Evolutionary conservation across 2,113 vertebrate genomes (phyloP), one percentile per base, ranked within the genome.

Genomic region (Axis porcinus): DNA sequence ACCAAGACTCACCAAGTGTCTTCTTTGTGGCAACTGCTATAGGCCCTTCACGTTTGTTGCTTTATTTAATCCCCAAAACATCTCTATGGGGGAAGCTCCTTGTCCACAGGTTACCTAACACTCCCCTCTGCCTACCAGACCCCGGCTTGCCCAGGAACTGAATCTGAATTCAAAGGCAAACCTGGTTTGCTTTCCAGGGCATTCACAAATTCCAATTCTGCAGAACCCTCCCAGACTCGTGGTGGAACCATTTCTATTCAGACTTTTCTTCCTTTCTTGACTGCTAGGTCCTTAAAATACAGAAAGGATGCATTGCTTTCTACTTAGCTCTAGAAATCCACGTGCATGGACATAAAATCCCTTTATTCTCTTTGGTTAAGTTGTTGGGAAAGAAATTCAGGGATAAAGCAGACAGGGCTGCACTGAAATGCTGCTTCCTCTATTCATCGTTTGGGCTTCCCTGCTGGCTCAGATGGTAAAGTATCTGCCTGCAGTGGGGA

Each of bases 91-190:
- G 50, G 8, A 28, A 40, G 33, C 8, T 62, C 43, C 43, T 60
- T 3, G 7, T 62, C 28, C 82, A 2, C 7, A 12, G 25, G 14
- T 55, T 16, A 25, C 33, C 19, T 11, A 6, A 25, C 3, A 2
- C 4, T 28, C 5, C 0, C 0, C 3, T 11, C n/a, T 50, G 47
- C 6, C 78, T 13, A 3, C 4, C 13, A 11, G 3, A 16, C 11
- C 33, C 47, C 21, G 5, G 78, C 12, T 67, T 30, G 33, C 62
- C 7, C 17, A 25, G 7, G 30, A 17, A 13, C 23, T 52, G 43
- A 1, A 23, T 70, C 9, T 84, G 50, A 50, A 45, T 33, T 84
- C 21, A 33, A 45, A 83, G 64, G 79, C 28, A 62, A 28, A 14
- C n/a, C 23, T 45, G 43, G 7, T 33, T 5, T 17, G 7, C n/a